These are phyloP conservation scores for Chloropsis hardwickii DNA, from an alignment of 2,113 vertebrate genomes.

Conservation along the genomic window DNA sequence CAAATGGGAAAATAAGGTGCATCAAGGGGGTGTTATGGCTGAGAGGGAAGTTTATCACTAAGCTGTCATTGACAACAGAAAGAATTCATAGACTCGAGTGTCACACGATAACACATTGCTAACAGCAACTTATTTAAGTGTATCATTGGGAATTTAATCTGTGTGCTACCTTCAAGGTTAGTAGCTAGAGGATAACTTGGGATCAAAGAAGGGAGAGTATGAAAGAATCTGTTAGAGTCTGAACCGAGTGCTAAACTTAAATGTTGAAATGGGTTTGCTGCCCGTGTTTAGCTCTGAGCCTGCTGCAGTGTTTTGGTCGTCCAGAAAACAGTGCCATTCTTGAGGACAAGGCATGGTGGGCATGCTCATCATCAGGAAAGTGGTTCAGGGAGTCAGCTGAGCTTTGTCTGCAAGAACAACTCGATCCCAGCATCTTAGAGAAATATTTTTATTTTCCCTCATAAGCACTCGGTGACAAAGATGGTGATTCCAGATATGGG, in stretches of 20 bases:
- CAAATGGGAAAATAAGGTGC: slow-evolving; percentile 29
- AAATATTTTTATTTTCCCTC: neutral
- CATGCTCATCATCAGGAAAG: neutral
- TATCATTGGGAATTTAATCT: slow-evolving; percentile 39
- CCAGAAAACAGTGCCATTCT: neutral
- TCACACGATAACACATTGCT: slow-evolving; percentile 14
- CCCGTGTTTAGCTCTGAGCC: neutral
- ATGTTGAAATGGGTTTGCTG: neutral
- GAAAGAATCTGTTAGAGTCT: neutral
- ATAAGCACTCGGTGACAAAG: neutral
- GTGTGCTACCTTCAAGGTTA: slow-evolving; percentile 15
- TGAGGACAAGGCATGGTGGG: neutral
- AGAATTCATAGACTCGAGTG: neutral
- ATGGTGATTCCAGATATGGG: neutral
- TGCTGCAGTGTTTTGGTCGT: neutral
- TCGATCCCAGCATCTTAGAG: neutral
- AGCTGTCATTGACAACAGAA: slow-evolving; percentile 44
- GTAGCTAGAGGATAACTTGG: slow-evolving; percentile 19
- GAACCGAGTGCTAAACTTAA: neutral
- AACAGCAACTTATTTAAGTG: slow-evolving; percentile 32
- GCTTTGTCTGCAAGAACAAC: neutral
- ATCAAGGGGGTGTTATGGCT: slow-evolving; percentile 18
- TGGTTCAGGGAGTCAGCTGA: neutral
- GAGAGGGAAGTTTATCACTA: slow-evolving; percentile 53
- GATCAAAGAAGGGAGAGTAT: slow-evolving; percentile 32